phyloP scores from a whole-genome alignment of 2,888 invertebrate genomes.

The Ganaspis brasiliensis region DNA sequence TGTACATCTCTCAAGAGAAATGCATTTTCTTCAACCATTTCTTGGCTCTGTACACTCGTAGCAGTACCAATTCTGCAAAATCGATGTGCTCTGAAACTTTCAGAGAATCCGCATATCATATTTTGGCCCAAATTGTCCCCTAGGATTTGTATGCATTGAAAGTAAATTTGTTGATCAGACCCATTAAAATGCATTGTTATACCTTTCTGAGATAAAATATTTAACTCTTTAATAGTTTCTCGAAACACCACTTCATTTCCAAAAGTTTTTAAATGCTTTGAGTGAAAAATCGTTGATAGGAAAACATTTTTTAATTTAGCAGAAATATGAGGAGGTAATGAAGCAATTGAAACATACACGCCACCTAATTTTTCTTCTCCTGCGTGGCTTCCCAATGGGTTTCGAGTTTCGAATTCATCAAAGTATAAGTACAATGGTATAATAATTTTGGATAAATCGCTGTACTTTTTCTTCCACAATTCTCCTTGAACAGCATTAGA shows the following conservation, averaged over 20 bases:
- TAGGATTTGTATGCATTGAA: slow-evolving; percentile 53
- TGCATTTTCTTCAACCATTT: slow-evolving; percentile 52
- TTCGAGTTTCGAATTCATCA: slow-evolving; percentile 48
- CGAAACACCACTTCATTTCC: slow-evolving; percentile 45
- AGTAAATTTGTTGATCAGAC: slow-evolving; percentile 47
- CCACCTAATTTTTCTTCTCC: slow-evolving; percentile 45
- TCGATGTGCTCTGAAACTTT: slow-evolving; percentile 55
- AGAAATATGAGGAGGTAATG: slow-evolving; percentile 41
- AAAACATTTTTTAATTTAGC: slow-evolving; percentile 47
- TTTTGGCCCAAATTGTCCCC: background rate
- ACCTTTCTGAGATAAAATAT: slow-evolving; percentile 41
- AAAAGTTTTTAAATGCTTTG: slow-evolving; percentile 49
- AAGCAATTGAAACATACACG: slow-evolving; percentile 23
- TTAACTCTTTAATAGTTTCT: slow-evolving; percentile 44
- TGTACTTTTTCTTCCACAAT: slow-evolving; percentile 47
- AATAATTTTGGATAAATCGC: slow-evolving; percentile 17
- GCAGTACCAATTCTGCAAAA: slow-evolving; percentile 60
- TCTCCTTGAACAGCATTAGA: slow-evolving; percentile 39
- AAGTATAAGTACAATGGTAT: slow-evolving; percentile 35
- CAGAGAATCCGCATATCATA: slow-evolving; percentile 51
- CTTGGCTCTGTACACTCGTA: slow-evolving; percentile 51
- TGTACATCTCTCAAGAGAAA: slow-evolving; percentile 35
- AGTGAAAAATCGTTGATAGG: slow-evolving; percentile 46
- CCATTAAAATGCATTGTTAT: slow-evolving; percentile 48
- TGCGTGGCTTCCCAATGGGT: slow-evolving; percentile 51